phyloP scores from a whole-genome alignment of 2,888 invertebrate species.

The Tetragonula carbonaria region DNA sequence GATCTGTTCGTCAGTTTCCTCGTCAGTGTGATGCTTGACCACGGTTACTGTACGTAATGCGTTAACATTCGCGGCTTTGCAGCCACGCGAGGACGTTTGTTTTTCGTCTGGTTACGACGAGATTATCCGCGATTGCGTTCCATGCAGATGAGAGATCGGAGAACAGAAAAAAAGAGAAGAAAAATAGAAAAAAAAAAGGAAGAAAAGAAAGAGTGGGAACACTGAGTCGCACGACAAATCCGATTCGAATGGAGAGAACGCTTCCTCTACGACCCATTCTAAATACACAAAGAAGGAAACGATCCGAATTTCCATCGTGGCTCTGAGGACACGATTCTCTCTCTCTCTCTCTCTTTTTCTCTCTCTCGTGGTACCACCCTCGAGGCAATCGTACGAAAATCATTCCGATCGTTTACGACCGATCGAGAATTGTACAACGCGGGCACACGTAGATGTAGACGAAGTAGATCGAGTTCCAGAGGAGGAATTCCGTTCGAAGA shows the following conservation, averaged over 20 bases:
- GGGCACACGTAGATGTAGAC: not conserved
- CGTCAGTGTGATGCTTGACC: not conserved
- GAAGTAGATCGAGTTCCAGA: conserved; percentile 23
- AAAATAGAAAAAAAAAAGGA: not conserved
- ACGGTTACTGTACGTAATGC: conserved; percentile 1
- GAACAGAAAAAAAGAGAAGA: not conserved
- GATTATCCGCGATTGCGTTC: not conserved
- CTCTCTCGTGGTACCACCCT: not conserved
- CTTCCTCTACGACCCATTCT: conserved; percentile 12
- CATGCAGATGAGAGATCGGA: conserved; percentile 9
- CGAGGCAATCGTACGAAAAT: not conserved
- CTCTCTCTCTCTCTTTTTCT: conserved; percentile 1
- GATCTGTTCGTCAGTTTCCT: not conserved
- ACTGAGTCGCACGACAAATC: not conserved
- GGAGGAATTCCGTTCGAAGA: conserved; percentile 16
- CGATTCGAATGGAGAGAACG: conserved; percentile 17
- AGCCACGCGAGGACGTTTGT: not conserved
- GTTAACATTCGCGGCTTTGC: not conserved
- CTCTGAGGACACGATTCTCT: conserved; percentile 3
- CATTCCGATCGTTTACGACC: not conserved
- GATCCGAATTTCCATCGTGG: not conserved
- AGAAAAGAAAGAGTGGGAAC: not conserved
- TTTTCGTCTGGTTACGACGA: not conserved
- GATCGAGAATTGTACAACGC: not conserved
- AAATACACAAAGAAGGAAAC: not conserved